Percentiles rank a stretch among this genome's conserved stretches.
Evolutionary conservation across 53 echinoderm and acorn worm species (phyloP).

Genomic region (Henricia sp.): DNA sequence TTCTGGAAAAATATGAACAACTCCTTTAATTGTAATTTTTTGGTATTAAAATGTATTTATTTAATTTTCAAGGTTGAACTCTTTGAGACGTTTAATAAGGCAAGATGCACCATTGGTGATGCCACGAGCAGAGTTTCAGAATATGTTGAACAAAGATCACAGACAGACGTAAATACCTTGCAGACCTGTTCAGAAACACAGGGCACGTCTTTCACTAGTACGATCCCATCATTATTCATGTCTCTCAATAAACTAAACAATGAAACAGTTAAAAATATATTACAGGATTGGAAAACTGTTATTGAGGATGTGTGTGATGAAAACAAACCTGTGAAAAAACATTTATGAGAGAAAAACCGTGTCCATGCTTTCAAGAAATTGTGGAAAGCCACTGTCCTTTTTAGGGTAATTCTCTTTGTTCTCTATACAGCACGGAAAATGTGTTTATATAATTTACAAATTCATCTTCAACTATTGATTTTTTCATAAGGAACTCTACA

Average conservation of each 20-base stretch:
- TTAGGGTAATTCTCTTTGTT: background rate
- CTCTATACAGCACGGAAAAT: background rate
- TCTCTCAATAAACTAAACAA: slow-evolving; percentile 69
- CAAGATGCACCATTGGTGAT: background rate
- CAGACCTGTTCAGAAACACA: slow-evolving; percentile 43
- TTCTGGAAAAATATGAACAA: too few species aligned
- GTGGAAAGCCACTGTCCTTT: background rate
- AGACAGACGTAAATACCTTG: slow-evolving; percentile 59
- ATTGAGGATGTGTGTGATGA: too few species aligned
- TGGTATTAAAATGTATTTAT: too few species aligned
- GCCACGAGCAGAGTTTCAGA: background rate
- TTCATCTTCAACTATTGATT: too few species aligned
- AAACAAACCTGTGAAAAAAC: background rate
- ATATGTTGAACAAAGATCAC: background rate
- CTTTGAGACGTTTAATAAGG: background rate
- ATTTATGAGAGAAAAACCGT: slow-evolving; percentile 24
- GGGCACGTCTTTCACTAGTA: slow-evolving; percentile 74
- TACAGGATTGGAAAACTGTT: background rate
- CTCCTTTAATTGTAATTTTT: too few species aligned
- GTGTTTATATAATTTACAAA: background rate
- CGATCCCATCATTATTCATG: slow-evolving; percentile 76
- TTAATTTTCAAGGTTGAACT: too few species aligned
- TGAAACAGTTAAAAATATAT: background rate
- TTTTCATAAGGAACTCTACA: background rate
- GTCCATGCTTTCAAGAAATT: too few species aligned